Evolutionary conservation across 2,113 vertebrate genomes (phyloP), one percentile per base, ranked within the genome.

Genomic region (Natator depressus): DNA sequence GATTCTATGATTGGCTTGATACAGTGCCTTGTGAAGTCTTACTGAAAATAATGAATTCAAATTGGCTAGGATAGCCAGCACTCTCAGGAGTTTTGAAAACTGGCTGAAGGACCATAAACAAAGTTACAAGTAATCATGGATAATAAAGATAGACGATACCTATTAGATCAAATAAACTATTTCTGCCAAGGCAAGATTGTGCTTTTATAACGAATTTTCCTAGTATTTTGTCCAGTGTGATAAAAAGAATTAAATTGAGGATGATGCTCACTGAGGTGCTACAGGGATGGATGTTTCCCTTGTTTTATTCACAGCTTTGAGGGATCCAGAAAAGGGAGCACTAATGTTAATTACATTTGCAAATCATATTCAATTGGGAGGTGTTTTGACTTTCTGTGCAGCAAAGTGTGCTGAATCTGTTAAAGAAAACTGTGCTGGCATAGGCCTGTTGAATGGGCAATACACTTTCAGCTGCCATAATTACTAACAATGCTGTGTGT

Each of bases 261-360:
- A 20, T 79, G 19, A 81, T 27, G 9, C 7, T 81, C 6, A n/a
- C 89, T 51, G 62, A 89, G 92, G 31, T 79, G 90, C 83, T 76
- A 17, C 89, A 53, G 10, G 19, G 94, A 72, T 82, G 88, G 14
- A 10, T 96, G 81, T 6, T 89, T 27, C 87, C 90, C n/a, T 93
- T 51, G 50, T 94, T 96, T 89, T 94, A 38, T 79, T 47, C 93
- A 49, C 42, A 27, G 38, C 42, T 78, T 78, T 47, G 25, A 85
- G 84, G 76, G 50, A 62, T 54, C 59, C 13, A 29, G 84, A 94
- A 95, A 38, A 86, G 92, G 89, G 81, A n/a, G 53, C 69, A 55
- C 42, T 94, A 69, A 91, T 87, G 69, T 16, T 91, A 6, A 94
- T 94, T 94, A 62, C n/a, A 80, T 94, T 89, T 95, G 88, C 90